phyloP scores from a whole-genome alignment of 2,797 vertebrate genomes.

The Nyctalus aviator region DNA sequence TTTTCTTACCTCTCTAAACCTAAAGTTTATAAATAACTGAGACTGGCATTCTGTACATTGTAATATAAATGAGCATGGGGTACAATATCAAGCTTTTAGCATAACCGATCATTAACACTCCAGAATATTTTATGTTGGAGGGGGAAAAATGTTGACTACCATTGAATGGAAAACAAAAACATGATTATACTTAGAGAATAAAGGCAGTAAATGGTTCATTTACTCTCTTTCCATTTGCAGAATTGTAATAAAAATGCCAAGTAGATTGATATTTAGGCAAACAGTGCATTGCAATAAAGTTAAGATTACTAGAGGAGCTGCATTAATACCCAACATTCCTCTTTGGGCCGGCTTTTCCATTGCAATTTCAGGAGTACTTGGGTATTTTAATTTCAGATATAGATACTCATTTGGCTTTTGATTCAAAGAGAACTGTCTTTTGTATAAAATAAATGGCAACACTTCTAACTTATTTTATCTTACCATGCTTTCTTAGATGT shows the following conservation, averaged over 20 bases:
- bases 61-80: conserved; percentile 55
- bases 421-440: conserved; percentile 72
- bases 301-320: conserved; percentile 82
- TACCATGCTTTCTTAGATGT: conserved; percentile 70
- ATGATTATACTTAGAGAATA: conserved; percentile 84
- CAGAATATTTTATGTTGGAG: conserved; percentile 75
- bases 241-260: conserved; percentile 88
- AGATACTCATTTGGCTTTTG: conserved; percentile 68
- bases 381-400: conserved; percentile 76
- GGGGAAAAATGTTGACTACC: conserved; percentile 62
- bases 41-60: conserved; percentile 47
- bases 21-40: conserved; percentile 49
- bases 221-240: conserved; percentile 86
- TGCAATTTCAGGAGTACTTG: conserved; percentile 70
- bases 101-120: conserved; percentile 79
- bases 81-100: conserved; percentile 52
- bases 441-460: conserved; percentile 58
- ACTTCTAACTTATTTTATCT: conserved; percentile 61
- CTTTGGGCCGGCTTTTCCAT: conserved; percentile 77
- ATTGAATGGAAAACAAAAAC: conserved; percentile 84
- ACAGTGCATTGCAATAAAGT: conserved; percentile 83
- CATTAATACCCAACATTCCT: conserved; percentile 82
- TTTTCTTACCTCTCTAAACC: conserved; percentile 31
- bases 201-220: conserved; percentile 87
- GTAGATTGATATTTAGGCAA: conserved; percentile 87